phyloP scores from a whole-genome alignment of 2,888 invertebrate genomes.

The Oegoconia quadripuncta region DNA sequence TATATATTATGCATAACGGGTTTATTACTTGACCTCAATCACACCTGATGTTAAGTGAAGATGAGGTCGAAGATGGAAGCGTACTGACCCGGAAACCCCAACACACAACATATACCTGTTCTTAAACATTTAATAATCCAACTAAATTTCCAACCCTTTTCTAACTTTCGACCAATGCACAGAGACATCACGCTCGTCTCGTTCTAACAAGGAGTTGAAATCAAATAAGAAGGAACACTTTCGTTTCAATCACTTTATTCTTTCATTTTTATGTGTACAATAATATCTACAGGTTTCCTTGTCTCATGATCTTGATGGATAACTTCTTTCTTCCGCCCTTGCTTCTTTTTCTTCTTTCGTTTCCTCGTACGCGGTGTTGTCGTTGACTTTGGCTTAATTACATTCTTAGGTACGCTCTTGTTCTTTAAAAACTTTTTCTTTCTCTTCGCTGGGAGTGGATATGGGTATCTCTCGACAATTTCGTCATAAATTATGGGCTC shows the following conservation, averaged over 20 bases:
- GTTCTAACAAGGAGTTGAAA: neutral
- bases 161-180: too few species aligned
- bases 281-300: constrained; percentile 43
- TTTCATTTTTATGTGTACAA: constrained; percentile 52
- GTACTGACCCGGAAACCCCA: too few species aligned
- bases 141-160: too few species aligned
- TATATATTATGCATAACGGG: too few species aligned
- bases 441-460: neutral
- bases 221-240: neutral
- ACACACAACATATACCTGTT: too few species aligned
- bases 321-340: constrained; percentile 12
- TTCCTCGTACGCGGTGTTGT: constrained; percentile 1
- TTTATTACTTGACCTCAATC: too few species aligned
- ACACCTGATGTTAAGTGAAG: too few species aligned
- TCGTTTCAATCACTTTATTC: constrained; percentile 22
- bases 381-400: constrained; percentile 3
- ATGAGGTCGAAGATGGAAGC: too few species aligned
- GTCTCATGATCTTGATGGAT: too few species aligned
- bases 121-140: too few species aligned
- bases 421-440: neutral
- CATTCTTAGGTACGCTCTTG: constrained; percentile 1
- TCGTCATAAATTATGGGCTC: neutral
- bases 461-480: neutral
- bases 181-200: too few species aligned
- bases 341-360: constrained; percentile 9